Base-by-base conservation (phyloP, 2,888 invertebrate genomes). In the Cheilosia variabilis region DNA sequence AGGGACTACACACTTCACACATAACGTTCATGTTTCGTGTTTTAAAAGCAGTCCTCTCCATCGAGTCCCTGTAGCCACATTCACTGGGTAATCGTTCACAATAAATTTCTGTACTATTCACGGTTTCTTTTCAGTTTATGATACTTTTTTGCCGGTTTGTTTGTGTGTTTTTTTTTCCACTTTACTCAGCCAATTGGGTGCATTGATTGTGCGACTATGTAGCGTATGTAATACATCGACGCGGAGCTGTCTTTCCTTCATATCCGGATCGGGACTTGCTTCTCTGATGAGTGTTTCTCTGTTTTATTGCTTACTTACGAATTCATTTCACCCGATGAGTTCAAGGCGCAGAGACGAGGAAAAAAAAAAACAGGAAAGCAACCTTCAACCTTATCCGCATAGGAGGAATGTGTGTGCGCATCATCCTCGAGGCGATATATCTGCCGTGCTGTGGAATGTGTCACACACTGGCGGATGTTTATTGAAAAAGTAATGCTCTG, bases 131-230 rank as follows among this genome's bases (percentile, higher is more conserved):
- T 53, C 62, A 63, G 37, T 57, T 73, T 78, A 50, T 72, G 53
- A 72, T 58, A 45, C 43, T 77, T 52, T 63, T 47, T 80, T 81
- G 10, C 43, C 41, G 22, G 53, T 50, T 62, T 19, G 7, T 60
- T 65, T 15, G 9, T 31, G 7, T 24, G 24, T 34, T 47, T 63
- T 66, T 27, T 60, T 63, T 58, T 47, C 53, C 65, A 63, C 60
- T 71, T 75, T 79, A 75, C 58, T 71, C 71, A 84, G 80, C 71
- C 84, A 84, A 84, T 84, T 75, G 84, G 75, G 80, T 80, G 80
- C 80, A 76, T 84, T 84, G 84, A 80, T 79, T 84, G 65, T 73
- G 45, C 68, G 83, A 73, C 65, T 84, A 65, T 80, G 75, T 84
- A 53, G 41, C 34, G 37, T 47, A 47, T 47, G 47, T 17, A 47